phyloP scores from a whole-genome alignment of 2,888 invertebrate species.

The Drosophila cognata region DNA sequence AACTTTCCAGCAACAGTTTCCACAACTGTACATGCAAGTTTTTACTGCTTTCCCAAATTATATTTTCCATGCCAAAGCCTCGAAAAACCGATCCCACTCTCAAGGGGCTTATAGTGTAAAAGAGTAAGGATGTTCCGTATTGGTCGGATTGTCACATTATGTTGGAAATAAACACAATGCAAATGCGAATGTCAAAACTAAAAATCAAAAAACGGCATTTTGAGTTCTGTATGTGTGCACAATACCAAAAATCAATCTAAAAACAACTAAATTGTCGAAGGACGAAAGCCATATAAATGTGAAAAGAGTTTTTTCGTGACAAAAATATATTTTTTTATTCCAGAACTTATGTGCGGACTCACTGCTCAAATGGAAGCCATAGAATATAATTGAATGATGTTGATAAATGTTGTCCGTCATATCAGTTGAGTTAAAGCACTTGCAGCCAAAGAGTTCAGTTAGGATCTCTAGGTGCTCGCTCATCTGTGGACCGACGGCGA shows the following conservation, averaged over 20 bases:
- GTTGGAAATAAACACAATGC: not conserved
- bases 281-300: not conserved
- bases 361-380: not conserved
- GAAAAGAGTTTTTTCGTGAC: not conserved
- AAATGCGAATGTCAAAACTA: not conserved
- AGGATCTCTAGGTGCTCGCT: not conserved
- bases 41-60: not conserved
- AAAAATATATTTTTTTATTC: not conserved
- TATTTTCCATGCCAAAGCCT: fast-evolving
- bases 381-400: not conserved
- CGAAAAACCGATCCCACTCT: not conserved
- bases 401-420: not conserved
- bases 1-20: not conserved
- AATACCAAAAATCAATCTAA: not conserved
- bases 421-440: not conserved
- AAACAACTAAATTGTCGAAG: not conserved
- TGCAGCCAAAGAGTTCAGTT: not conserved
- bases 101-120: not conserved
- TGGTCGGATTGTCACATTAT: too few relatives aligned
- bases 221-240: not conserved
- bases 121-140: not conserved
- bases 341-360: not conserved
- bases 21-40: not conserved
- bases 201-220: not conserved
- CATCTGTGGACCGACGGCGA: not conserved